Conservation (phyloP, 2,797 vertebrate species). For the Anguilla megastoma region DNA sequence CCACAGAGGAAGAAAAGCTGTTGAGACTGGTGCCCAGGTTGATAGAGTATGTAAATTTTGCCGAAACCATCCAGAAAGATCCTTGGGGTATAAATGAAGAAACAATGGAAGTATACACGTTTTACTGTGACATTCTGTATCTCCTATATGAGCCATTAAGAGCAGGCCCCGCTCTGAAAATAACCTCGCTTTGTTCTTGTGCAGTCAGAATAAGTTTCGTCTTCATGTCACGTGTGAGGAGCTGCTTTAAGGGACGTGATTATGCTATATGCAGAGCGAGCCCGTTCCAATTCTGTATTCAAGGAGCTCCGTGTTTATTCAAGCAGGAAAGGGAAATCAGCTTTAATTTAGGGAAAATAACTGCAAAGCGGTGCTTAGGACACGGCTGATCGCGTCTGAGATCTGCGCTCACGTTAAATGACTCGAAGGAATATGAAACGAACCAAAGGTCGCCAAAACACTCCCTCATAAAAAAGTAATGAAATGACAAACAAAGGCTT, state of each 20-base stretch:
- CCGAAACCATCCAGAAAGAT: not conserved
- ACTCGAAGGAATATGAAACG: constrained; percentile 56
- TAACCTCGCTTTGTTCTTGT: not conserved
- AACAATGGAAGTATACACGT: not conserved
- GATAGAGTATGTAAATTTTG: not conserved
- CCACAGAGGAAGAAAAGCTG: not conserved
- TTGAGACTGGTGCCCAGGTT: not conserved
- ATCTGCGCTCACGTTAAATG: constrained; percentile 57
- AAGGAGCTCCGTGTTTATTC: not conserved
- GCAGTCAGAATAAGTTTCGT: not conserved
- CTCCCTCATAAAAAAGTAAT: constrained; percentile 58
- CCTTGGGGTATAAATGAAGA: not conserved
- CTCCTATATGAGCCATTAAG: not conserved
- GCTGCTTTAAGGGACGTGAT: not conserved
- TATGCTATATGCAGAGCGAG: not conserved
- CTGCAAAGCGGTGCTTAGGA: not conserved
- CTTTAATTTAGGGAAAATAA: constrained; percentile 8
- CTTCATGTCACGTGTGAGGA: not conserved
- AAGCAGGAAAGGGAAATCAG: constrained; percentile 3
- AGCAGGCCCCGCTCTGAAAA: not conserved
- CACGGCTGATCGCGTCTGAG: constrained; percentile 50
- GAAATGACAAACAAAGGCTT: constrained; percentile 49
- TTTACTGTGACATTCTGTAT: constrained; percentile 1
- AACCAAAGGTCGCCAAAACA: constrained; percentile 53
- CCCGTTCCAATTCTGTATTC: not conserved